A percentile compares a stretch with the other conserved stretches of the same genome.
Evolutionary conservation across 2,113 vertebrate genomes (phyloP).

Genomic region (Indicator indicator): DNA sequence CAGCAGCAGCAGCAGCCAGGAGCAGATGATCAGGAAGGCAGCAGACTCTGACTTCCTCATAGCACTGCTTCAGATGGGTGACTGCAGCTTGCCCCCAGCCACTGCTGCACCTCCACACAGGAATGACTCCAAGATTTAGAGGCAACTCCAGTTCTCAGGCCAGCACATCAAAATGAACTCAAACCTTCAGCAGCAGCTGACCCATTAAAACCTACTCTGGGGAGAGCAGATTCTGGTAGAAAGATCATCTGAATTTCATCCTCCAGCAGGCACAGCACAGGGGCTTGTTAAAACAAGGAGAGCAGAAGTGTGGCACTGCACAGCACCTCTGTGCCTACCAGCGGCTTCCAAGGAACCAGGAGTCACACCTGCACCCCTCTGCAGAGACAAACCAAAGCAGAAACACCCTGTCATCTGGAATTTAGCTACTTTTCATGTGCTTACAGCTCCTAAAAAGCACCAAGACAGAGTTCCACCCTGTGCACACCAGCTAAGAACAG

Average conservation of each 20-base stretch:
- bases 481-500: not conserved
- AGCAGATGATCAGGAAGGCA: not conserved
- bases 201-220: not conserved
- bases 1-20: not conserved
- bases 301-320: not conserved
- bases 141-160: not conserved
- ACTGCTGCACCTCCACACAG: not conserved
- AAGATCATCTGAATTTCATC: not conserved
- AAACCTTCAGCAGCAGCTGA: not conserved
- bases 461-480: not conserved
- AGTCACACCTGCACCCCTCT: not conserved
- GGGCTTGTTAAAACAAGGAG: not conserved
- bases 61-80: not conserved
- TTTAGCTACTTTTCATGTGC: not conserved
- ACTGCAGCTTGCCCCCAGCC: not conserved
- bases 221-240: not conserved
- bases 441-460: not conserved
- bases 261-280: not conserved
- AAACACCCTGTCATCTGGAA: rapidly evolving
- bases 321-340: not conserved
- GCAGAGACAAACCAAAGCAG: not conserved
- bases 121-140: not conserved
- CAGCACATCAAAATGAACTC: not conserved
- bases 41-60: not conserved
- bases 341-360: not conserved